Percentiles rank a stretch among this genome's conserved stretches.
Conservation (phyloP, 2,113 vertebrate species). For the Myiopsitta monachus region DNA sequence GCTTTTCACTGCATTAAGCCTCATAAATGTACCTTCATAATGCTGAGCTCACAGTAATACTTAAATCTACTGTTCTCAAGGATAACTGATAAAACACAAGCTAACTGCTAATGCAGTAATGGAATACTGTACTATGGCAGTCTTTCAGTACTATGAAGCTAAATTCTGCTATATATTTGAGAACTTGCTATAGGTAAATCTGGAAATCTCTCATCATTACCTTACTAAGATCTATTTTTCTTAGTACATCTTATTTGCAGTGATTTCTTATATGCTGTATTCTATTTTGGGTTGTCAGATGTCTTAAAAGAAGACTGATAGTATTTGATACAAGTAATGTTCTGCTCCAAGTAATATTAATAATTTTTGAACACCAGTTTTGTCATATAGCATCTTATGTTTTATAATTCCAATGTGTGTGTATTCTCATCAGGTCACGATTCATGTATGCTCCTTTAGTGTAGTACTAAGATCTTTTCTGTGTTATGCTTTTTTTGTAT, state of each 20-base stretch:
- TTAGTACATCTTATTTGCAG: background rate
- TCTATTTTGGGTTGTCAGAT: background rate
- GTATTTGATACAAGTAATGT: background rate
- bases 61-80: constrained; percentile 21
- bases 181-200: constrained; percentile 48
- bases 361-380: background rate
- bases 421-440: background rate
- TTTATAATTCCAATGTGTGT: background rate
- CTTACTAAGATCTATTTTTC: constrained; percentile 1
- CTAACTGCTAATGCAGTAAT: constrained; percentile 49
- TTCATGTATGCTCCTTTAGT: background rate
- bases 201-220: constrained; percentile 37
- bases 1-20: constrained; percentile 49
- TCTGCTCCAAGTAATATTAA: background rate
- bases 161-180: constrained; percentile 40
- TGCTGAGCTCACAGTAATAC: constrained; percentile 14
- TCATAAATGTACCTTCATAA: constrained; percentile 13
- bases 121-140: background rate
- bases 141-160: constrained; percentile 22
- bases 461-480: background rate
- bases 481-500: background rate
- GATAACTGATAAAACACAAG: constrained; percentile 50
- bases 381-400: background rate
- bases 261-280: background rate
- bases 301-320: background rate